Percentiles rank a stretch among this genome's conserved stretches.
phyloP scores from a whole-genome alignment of 2,888 invertebrate genomes.

The Phymatocera aterrima region DNA sequence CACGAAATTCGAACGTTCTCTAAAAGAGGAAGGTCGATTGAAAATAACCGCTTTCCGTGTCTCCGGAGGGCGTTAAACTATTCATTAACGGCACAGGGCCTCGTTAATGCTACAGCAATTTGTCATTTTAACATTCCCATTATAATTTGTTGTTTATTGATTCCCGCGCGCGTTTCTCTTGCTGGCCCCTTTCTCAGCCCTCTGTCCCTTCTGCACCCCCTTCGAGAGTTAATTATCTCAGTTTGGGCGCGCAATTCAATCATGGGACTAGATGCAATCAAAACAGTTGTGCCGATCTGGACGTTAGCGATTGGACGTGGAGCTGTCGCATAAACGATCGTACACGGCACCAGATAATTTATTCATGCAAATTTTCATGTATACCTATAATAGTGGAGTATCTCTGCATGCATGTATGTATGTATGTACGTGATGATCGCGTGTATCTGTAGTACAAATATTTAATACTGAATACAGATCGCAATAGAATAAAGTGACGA shows the following conservation, averaged over 20 bases:
- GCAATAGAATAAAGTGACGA: no score
- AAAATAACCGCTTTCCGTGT: not conserved
- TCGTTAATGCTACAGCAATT: not conserved
- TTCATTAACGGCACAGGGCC: not conserved
- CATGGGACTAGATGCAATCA: conserved; percentile 9
- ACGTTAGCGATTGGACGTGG: not conserved
- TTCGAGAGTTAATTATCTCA: conserved; percentile 1
- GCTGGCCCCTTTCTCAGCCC: no score
- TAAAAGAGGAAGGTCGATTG: not conserved
- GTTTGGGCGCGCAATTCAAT: not conserved
- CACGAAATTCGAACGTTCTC: not conserved
- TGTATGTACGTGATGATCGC: no score
- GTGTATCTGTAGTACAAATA: no score
- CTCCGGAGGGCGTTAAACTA: conserved; percentile 15
- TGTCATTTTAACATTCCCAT: not conserved
- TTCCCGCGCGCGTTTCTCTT: not conserved
- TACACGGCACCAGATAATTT: not conserved
- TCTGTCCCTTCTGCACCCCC: not conserved
- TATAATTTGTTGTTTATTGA: conserved; percentile 7
- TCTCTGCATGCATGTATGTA: no score
- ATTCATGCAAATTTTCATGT: not conserved
- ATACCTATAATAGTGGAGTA: no score
- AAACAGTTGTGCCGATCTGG: not conserved
- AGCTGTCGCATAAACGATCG: not conserved
- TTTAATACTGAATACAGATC: no score